phyloP scores from a whole-genome alignment of 2,888 invertebrate genomes.

The Lasioglossum calceatum region DNA sequence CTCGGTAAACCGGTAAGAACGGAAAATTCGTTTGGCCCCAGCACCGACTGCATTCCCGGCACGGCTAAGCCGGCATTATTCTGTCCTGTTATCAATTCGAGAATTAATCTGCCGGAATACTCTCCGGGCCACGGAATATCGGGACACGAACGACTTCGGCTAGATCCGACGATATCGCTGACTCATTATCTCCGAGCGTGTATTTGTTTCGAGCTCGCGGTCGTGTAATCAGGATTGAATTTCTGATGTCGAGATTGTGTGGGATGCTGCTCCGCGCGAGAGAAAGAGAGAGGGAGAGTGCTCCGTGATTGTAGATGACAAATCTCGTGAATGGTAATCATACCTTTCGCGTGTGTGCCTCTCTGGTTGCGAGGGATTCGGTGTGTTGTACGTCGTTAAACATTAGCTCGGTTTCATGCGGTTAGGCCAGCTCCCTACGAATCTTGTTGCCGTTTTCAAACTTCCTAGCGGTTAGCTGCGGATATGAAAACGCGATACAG shows the following conservation, averaged over 20 bases:
- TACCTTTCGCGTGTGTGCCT: neutral
- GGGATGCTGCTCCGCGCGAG: neutral
- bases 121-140: neutral
- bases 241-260: constrained; percentile 7
- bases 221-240: constrained; percentile 13
- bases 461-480: neutral
- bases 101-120: constrained; percentile 42
- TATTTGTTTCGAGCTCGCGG: constrained; percentile 8
- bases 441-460: constrained; percentile 7
- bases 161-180: constrained; percentile 3
- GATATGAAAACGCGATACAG: neutral
- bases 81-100: constrained; percentile 37
- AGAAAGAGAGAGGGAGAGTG: neutral
- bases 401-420: neutral
- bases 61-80: constrained; percentile 24
- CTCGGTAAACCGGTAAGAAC: constrained; percentile 10
- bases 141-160: neutral
- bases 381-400: neutral
- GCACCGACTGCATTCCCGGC: neutral
- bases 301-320: constrained; percentile 3
- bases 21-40: constrained; percentile 37
- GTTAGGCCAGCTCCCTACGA: neutral
- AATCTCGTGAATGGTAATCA: constrained; percentile 6
- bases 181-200: constrained; percentile 7
- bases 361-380: neutral